phyloP scores from a whole-genome alignment of 2,797 vertebrate genomes.

The Cheracebus regulus region DNA sequence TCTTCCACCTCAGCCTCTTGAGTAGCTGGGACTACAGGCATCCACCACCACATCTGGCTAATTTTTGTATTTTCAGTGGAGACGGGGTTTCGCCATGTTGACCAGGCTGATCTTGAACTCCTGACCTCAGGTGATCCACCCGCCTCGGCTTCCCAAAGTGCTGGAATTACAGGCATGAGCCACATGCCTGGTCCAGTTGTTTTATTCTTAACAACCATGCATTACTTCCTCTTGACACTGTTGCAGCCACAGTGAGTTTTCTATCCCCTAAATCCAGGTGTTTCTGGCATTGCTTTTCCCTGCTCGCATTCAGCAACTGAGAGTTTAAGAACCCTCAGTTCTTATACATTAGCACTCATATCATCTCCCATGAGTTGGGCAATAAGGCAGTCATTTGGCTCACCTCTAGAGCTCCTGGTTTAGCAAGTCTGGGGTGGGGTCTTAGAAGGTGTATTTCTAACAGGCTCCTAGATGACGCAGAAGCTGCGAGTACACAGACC shows the following conservation, averaged over 20 bases:
- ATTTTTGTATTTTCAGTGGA: no score
- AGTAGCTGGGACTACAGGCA: no score
- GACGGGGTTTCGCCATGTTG: no score
- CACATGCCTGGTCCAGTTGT: no score
- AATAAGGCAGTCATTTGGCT: no score
- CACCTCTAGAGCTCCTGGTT: fast-evolving
- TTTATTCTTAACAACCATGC: fast-evolving
- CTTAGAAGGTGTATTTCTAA: neutral
- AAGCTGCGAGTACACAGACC: neutral
- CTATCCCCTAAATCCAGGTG: fast-evolving
- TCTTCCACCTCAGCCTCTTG: no score
- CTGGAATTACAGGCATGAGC: no score
- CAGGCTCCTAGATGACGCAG: no score
- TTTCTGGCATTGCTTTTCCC: neutral
- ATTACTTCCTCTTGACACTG: fast-evolving
- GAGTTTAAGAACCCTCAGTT: neutral
- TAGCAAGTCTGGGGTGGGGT: neutral
- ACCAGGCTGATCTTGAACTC: no score
- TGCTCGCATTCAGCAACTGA: fast-evolving
- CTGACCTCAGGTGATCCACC: no score
- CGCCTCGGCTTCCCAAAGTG: no score
- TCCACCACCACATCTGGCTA: no score
- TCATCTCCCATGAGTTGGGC: neutral
- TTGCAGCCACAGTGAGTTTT: neutral
- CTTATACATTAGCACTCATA: fast-evolving